phyloP scores from a whole-genome alignment of 1,140 invertebrate species.

The Lysiphlebus fabarum region DNA sequence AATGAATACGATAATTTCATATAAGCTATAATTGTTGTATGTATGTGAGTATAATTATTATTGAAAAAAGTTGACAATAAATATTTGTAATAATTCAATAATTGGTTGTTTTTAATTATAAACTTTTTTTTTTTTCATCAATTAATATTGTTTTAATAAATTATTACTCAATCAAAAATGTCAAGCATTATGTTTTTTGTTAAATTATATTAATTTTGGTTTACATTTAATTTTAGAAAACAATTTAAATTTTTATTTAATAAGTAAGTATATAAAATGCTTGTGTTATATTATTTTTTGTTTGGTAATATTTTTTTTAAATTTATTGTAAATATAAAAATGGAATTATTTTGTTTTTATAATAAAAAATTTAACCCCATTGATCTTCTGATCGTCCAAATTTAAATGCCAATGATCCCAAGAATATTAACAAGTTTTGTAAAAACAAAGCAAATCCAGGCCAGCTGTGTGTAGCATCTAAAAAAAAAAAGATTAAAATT shows the following conservation, averaged over 20 bases:
- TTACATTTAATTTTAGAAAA: too few relatives aligned
- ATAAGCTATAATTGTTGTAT: conserved; percentile 26
- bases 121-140: not conserved
- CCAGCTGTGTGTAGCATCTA: conserved; percentile 59
- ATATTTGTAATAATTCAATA: conserved; percentile 17
- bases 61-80: conserved; percentile 24
- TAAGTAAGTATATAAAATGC: conserved; percentile 1
- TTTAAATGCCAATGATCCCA: conserved; percentile 87
- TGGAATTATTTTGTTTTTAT: too few relatives aligned
- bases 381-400: conserved; percentile 90
- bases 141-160: conserved; percentile 6
- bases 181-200: too few relatives aligned
- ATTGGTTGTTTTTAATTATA: too few relatives aligned
- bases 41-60: conserved; percentile 22
- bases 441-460: conserved; percentile 89
- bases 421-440: conserved; percentile 94
- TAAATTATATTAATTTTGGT: too few relatives aligned
- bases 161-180: not conserved
- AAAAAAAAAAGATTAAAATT: conserved; percentile 21
- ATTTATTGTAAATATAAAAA: not conserved
- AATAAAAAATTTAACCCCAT: conserved; percentile 56
- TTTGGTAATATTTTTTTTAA: not conserved
- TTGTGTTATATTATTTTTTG: not conserved
- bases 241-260: too few relatives aligned
- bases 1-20: conserved; percentile 13